phyloP scores from a whole-genome alignment of 2,888 invertebrate genomes.

The Apoda limacodes region DNA sequence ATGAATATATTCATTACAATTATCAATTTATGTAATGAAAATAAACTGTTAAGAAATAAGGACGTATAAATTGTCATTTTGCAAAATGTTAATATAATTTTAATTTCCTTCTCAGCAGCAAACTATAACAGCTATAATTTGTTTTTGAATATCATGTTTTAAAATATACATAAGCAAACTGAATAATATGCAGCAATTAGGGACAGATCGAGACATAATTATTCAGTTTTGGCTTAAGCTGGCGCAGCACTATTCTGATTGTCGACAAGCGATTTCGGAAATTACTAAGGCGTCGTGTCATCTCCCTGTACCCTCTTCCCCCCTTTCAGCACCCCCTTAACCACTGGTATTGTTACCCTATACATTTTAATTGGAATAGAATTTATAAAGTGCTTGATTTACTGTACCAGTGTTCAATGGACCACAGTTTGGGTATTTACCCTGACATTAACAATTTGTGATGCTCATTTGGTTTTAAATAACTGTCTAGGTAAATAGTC shows the following conservation, averaged over 20 bases:
- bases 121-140: neutral
- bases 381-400: constrained; percentile 9
- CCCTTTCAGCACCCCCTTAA: constrained; percentile 19
- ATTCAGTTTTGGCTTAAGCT: constrained; percentile 47
- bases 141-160: constrained; percentile 1
- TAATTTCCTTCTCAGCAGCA: constrained; percentile 1
- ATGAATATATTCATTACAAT: too few species aligned
- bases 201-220: constrained; percentile 61
- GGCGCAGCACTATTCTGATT: constrained; percentile 58
- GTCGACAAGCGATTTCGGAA: constrained; percentile 67
- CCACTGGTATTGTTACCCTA: constrained; percentile 35
- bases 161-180: constrained; percentile 1
- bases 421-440: constrained; percentile 1
- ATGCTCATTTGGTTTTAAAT: too few species aligned
- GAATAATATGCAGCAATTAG: constrained; percentile 34
- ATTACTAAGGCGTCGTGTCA: constrained; percentile 60
- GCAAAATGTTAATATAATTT: too few species aligned
- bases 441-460: constrained; percentile 12
- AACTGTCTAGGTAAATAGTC: too few species aligned
- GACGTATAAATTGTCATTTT: too few species aligned
- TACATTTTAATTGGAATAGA: constrained; percentile 31
- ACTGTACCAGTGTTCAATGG: neutral
- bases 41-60: too few species aligned
- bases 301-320: constrained; percentile 18
- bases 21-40: too few species aligned